Evolutionary conservation across 2,113 vertebrate species (phyloP), one percentile per base, ranked within the genome.

Genomic region (Indri indri): DNA sequence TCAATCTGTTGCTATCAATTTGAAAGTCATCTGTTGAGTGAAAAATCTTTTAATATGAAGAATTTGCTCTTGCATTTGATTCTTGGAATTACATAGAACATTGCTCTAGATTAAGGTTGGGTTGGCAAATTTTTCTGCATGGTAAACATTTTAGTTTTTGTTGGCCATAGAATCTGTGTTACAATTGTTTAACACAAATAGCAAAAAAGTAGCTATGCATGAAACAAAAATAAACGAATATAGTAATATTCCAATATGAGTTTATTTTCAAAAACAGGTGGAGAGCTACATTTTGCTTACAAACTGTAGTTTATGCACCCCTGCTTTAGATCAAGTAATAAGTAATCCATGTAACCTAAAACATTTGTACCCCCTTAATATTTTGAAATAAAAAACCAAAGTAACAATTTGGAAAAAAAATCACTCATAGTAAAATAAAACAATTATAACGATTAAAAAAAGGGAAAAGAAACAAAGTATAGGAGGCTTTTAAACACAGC

Each of bases 1-100:
- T 87, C 59, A 42, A 50, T 95, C 87, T 74, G 81, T 57, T 97
- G 45, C 88, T 88, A 65, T 61, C n/a, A 92, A 87, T 50, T 50
- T 61, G n/a, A 93, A 74, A 8, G 50, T 40, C 34, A 90, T 30
- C 40, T 87, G 77, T 92, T 86, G 74, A 91, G 84, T 40, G 42
- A 92, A 95, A 77, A 16, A 57, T 91, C 70, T 40, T 76, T 94
- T 52, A 94, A 70, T 47, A 52, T 37, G 54, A 89, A 71, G 25
- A 89, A 95, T 42, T 74, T 76, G 45, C n/a, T 97, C 27, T 92
- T 50, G 8, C 17, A 11, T 57, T 87, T 73, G 32, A 37, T 95
- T 94, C 89, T 54, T 20, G 47, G 74, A 34, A 20, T 92, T 95
- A 37, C 3, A 30, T 32, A 52, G 6, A 91, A 63, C 5, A 59